Percentiles rank a stretch among this genome's conserved stretches.
Conservation (phyloP, 35 echinoderm and acorn worm genomes). For the Diadema setosum region DNA sequence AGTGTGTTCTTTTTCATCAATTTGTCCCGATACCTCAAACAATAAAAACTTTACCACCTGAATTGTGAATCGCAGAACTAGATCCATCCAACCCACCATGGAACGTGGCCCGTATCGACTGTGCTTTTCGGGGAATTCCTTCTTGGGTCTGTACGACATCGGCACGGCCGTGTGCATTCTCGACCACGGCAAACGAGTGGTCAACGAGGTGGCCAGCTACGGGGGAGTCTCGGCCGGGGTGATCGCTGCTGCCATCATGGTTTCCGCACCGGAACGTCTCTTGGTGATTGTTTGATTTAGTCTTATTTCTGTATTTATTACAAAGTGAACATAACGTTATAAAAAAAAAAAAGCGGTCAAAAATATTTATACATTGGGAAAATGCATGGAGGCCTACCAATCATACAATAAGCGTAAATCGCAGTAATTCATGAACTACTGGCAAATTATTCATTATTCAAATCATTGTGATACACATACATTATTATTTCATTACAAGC, state of each 20-base stretch:
- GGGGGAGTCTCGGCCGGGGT: constrained; percentile 45
- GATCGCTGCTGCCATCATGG: constrained; percentile 36
- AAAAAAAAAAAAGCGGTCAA: not conserved
- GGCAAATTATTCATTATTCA: too few species aligned
- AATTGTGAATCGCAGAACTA: too few species aligned
- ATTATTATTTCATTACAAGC: too few species aligned
- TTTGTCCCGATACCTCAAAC: too few species aligned
- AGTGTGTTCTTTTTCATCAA: too few species aligned
- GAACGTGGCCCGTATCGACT: constrained; percentile 19
- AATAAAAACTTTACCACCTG: too few species aligned
- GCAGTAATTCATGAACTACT: too few species aligned
- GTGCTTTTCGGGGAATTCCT: constrained; percentile 55
- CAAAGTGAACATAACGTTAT: not conserved
- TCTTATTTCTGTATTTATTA: not conserved
- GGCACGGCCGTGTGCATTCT: constrained; percentile 47
- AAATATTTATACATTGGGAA: not conserved
- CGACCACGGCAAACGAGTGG: constrained; percentile 43
- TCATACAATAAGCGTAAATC: not conserved
- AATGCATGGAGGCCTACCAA: not conserved
- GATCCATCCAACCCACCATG: too few species aligned
- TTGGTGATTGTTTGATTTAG: constrained; percentile 16
- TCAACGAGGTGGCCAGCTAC: not conserved
- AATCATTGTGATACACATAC: too few species aligned
- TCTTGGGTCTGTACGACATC: constrained; percentile 55
- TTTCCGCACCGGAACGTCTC: constrained; percentile 45